Evolutionary conservation across 2,888 invertebrate genomes (phyloP).

Genomic region (Galerucella calmariensis): DNA sequence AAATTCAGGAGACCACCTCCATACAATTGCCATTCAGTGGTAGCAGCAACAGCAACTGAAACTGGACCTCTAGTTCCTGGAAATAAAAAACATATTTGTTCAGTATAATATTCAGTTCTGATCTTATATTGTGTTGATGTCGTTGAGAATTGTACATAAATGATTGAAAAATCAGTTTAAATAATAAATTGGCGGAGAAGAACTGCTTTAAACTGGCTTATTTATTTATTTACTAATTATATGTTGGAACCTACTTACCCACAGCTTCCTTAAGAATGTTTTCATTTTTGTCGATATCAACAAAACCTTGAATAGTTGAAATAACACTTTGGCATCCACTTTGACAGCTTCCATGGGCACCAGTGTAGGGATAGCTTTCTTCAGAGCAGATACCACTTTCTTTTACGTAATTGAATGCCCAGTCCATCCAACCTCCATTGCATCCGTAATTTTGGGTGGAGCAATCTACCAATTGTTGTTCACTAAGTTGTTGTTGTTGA

Average conservation of each 20-base stretch:
- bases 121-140: no score
- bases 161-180: no score
- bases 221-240: no score
- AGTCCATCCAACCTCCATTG: conserved; percentile 81
- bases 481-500: conserved; percentile 82
- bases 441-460: conserved; percentile 81
- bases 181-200: no score
- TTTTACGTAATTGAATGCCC: conserved; percentile 82
- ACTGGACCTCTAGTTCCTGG: conserved; percentile 86
- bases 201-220: neutral
- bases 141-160: neutral
- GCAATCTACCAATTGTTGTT: conserved; percentile 87
- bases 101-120: neutral
- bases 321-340: neutral
- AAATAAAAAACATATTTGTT: conserved; percentile 8
- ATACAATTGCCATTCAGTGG: conserved; percentile 80
- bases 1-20: conserved; percentile 81
- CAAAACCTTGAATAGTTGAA: neutral
- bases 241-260: conserved; percentile 1
- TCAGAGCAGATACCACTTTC: conserved; percentile 88
- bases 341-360: conserved; percentile 30
- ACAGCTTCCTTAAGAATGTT: conserved; percentile 6
- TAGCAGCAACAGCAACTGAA: conserved; percentile 88
- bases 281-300: conserved; percentile 10
- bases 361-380: conserved; percentile 78